Evolutionary conservation across 2,797 vertebrate genomes (phyloP).

Genomic region (Holocentrus rufus): DNA sequence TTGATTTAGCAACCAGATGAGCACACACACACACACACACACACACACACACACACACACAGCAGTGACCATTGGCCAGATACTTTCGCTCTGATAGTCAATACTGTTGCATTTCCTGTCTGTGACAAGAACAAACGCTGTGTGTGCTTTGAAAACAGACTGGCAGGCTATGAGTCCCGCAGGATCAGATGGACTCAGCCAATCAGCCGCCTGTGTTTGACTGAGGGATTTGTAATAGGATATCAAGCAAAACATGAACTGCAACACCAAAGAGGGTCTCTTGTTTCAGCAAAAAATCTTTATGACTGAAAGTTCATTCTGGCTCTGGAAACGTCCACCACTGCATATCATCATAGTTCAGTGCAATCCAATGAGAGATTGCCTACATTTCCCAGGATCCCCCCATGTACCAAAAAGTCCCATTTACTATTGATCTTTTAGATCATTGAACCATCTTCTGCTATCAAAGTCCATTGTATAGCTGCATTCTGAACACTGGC

Average conservation of each 20-base stretch:
- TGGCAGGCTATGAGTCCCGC: neutral
- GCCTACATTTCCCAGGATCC: too few species aligned
- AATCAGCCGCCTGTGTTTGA: neutral
- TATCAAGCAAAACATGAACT: neutral
- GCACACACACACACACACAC: neutral
- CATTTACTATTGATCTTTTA: too few species aligned
- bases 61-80: neutral
- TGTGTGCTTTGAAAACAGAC: constrained; percentile 17
- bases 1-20: constrained; percentile 39
- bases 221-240: neutral
- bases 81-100: constrained; percentile 1
- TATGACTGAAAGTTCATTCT: too few species aligned
- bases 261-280: neutral
- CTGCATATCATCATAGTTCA: too few species aligned
- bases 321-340: neutral
- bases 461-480: too few species aligned
- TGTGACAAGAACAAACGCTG: neutral
- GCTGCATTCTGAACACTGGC: too few species aligned
- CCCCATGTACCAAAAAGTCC: too few species aligned
- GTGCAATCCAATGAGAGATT: too few species aligned
- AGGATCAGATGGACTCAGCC: neutral
- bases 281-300: neutral
- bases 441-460: too few species aligned
- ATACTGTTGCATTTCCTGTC: neutral
- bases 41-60: neutral